Percentiles rank a stretch among this genome's conserved stretches.
Conservation (phyloP, 2,797 vertebrate species). For the Austrolebias charrua region DNA sequence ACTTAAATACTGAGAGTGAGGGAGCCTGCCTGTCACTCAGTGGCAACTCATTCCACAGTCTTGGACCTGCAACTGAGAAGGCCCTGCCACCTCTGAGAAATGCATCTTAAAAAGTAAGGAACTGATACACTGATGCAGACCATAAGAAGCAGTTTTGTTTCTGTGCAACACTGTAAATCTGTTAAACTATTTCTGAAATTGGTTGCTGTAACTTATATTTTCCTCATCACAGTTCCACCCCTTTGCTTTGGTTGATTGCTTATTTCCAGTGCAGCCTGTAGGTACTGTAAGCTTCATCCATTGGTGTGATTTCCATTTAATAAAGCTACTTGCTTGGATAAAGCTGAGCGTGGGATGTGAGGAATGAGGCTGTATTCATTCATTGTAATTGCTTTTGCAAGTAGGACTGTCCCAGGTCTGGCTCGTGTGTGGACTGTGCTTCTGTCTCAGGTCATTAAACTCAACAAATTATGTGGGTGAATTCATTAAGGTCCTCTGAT, state of each 20-base stretch:
- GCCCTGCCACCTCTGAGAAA: too few relatives aligned
- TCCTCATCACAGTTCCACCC: neutral
- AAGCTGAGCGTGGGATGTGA: conserved; percentile 15
- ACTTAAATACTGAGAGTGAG: too few relatives aligned
- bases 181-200: neutral
- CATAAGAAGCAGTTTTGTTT: neutral
- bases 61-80: too few relatives aligned
- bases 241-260: conserved; percentile 10
- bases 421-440: conserved; percentile 43
- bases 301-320: conserved; percentile 33
- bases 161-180: neutral
- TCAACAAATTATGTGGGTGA: conserved; percentile 57
- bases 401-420: conserved; percentile 56
- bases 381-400: conserved; percentile 60
- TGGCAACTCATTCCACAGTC: too few relatives aligned
- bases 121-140: too few relatives aligned
- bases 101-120: too few relatives aligned
- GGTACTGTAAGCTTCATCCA: conserved; percentile 11
- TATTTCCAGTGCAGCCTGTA: conserved; percentile 24
- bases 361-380: conserved; percentile 40
- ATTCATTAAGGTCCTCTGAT: conserved; percentile 67
- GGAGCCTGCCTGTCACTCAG: too few relatives aligned
- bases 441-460: conserved; percentile 71
- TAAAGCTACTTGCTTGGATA: conserved; percentile 26
- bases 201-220: neutral